Evolutionary conservation across 2,888 invertebrate species (phyloP).

Genomic region (Lypha dubia): DNA sequence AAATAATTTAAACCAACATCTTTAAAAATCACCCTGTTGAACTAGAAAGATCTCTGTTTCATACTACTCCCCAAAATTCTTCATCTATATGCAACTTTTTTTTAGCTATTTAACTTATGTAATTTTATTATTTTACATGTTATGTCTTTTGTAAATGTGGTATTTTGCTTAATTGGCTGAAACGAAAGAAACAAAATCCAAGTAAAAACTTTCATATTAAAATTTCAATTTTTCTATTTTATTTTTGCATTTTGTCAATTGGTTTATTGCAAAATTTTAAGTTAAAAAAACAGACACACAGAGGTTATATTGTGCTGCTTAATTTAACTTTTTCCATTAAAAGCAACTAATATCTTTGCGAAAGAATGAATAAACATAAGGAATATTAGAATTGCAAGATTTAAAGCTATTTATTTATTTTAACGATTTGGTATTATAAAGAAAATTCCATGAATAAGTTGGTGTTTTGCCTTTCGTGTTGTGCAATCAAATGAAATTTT

Average conservation of each 20-base stretch:
- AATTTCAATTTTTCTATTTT: constrained; percentile 37
- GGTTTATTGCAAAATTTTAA: neutral
- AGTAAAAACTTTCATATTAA: constrained; percentile 12
- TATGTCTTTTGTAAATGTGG: constrained; percentile 65
- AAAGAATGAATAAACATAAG: constrained; percentile 4
- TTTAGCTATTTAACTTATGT: constrained; percentile 40
- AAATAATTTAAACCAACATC: too few relatives aligned
- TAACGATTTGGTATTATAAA: too few relatives aligned
- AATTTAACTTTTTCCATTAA: constrained; percentile 56
- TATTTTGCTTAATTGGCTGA: constrained; percentile 70
- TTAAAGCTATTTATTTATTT: too few relatives aligned
- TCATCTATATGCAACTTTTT: neutral
- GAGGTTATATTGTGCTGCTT: constrained; percentile 40
- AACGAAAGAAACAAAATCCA: constrained; percentile 21
- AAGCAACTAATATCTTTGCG: constrained; percentile 43
- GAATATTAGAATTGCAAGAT: too few relatives aligned
- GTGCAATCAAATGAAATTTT: neutral
- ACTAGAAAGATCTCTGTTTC: neutral
- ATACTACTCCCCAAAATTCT: neutral
- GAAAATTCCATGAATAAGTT: too few relatives aligned
- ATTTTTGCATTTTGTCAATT: constrained; percentile 12
- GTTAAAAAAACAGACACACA: neutral
- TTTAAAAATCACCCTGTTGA: neutral
- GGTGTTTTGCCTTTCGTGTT: too few relatives aligned
- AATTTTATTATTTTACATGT: constrained; percentile 64